Evolutionary conservation across 2,113 vertebrate genomes (phyloP).

Genomic region (Hemicordylus capensis): DNA sequence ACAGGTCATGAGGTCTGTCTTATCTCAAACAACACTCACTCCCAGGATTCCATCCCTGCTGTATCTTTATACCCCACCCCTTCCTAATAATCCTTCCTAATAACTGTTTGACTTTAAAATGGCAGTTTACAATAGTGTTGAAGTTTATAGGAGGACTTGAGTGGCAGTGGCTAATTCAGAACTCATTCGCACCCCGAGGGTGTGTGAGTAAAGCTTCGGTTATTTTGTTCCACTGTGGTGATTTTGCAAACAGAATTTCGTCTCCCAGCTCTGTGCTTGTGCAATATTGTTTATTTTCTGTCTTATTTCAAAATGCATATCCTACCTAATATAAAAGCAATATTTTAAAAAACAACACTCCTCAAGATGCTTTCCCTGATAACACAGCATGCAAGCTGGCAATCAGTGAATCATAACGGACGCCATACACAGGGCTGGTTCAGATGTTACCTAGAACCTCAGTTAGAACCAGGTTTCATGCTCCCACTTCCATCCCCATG

Average conservation of each 20-base stretch:
- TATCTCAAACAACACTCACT: conserved; percentile 35
- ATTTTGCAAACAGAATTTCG: neutral
- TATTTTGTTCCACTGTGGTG: neutral
- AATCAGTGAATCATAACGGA: neutral
- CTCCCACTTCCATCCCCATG: too few species aligned
- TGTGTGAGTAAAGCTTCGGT: neutral
- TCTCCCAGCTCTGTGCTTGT: neutral
- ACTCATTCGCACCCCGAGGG: neutral
- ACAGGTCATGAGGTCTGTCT: conserved; percentile 4
- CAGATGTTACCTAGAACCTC: too few species aligned
- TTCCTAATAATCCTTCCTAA: conserved; percentile 7
- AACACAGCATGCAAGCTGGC: neutral
- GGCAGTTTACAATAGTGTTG: neutral
- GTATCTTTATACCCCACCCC: neutral
- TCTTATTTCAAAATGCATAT: neutral
- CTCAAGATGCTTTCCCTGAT: neutral
- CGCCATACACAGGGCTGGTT: neutral
- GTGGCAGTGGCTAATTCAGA: neutral
- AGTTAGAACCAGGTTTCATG: too few species aligned
- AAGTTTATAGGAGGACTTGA: neutral
- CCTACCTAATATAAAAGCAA: neutral
- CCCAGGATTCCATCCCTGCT: neutral
- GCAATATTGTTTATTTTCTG: neutral
- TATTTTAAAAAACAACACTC: neutral
- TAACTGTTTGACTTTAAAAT: conserved; percentile 18